These are phyloP conservation scores for Apantesis nais DNA, from an alignment of 2,888 invertebrate genomes.

Conservation along the genomic window DNA sequence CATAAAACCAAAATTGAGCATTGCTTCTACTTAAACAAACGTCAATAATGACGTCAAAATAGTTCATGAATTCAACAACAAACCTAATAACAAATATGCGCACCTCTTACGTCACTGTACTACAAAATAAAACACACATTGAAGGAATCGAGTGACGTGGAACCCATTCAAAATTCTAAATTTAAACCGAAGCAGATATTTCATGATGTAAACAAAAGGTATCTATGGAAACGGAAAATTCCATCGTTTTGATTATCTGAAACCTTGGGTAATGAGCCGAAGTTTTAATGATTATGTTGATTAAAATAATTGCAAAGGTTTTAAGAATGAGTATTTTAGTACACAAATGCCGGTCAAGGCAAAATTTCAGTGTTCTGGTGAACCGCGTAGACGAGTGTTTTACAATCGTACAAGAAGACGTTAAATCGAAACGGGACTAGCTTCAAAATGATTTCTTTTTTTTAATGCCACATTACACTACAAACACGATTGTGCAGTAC, in stretches of 20 bases:
- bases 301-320: conserved; percentile 27
- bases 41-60: conserved; percentile 32
- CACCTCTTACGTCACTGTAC: conserved; percentile 29
- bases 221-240: conserved; percentile 38
- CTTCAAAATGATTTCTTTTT: background rate
- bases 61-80: conserved; percentile 22
- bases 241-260: conserved; percentile 27
- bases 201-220: conserved; percentile 40
- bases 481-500: background rate
- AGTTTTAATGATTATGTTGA: conserved; percentile 20
- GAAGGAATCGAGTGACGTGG: conserved; percentile 35
- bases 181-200: conserved; percentile 35
- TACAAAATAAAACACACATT: conserved; percentile 24
- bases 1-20: conserved; percentile 15
- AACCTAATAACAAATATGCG: conserved; percentile 19
- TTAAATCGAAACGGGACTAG: background rate
- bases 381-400: conserved; percentile 15
- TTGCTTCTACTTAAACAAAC: conserved; percentile 25
- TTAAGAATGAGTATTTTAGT: conserved; percentile 31
- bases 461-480: background rate
- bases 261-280: background rate
- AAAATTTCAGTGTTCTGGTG: conserved; percentile 20
- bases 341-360: conserved; percentile 41
- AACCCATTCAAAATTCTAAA: conserved; percentile 45
- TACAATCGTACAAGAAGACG: background rate